phyloP scores from a whole-genome alignment of 1,140 invertebrate species.

The Papilio polyxenes region DNA sequence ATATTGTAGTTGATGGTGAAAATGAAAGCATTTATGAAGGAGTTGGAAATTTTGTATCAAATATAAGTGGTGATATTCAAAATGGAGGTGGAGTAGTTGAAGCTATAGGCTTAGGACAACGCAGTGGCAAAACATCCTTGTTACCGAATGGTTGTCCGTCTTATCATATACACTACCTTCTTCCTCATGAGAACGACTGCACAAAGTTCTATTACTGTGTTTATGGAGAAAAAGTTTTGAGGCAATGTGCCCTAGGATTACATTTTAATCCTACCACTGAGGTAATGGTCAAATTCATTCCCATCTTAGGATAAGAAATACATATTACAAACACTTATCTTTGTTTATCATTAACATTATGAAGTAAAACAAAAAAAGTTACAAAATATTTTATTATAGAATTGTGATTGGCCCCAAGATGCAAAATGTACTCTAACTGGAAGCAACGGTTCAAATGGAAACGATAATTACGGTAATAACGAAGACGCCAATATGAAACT shows the following conservation, averaged over 20 bases:
- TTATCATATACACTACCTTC: constrained; percentile 45
- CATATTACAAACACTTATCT: neutral
- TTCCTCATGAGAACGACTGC: constrained; percentile 53
- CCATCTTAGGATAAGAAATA: neutral
- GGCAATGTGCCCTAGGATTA: constrained; percentile 42
- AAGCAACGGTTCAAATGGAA: neutral
- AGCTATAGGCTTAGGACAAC: too few species aligned
- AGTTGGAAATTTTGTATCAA: neutral
- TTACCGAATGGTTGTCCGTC: constrained; percentile 50
- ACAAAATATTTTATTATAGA: constrained; percentile 13
- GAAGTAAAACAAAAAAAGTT: neutral
- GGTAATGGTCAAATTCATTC: constrained; percentile 31
- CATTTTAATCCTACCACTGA: constrained; percentile 42
- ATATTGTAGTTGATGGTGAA: neutral
- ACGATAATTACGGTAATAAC: neutral
- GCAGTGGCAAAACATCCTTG: neutral
- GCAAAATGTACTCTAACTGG: neutral
- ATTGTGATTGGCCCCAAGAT: constrained; percentile 43
- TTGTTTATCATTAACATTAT: neutral
- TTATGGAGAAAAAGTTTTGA: constrained; percentile 46
- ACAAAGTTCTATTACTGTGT: constrained; percentile 55
- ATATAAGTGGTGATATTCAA: neutral
- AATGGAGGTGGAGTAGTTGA: neutral
- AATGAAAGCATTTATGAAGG: neutral
- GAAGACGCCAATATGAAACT: neutral